These are phyloP conservation scores for Limnephilus rhombicus DNA, from an alignment of 2,888 invertebrate species.

Conservation along the genomic window DNA sequence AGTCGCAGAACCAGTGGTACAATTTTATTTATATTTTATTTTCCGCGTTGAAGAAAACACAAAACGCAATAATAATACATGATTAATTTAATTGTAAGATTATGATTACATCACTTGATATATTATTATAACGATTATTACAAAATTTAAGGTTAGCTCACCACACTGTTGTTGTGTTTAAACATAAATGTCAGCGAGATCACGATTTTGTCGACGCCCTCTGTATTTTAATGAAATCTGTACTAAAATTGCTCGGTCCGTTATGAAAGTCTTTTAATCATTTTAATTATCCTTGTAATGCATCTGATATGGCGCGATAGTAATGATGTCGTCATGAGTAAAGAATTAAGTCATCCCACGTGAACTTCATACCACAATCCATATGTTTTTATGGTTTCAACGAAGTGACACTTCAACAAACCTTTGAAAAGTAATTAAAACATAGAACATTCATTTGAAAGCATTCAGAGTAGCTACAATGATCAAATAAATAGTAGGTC, in stretches of 20 bases:
- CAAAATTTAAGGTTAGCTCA: not conserved
- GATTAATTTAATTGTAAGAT: not conserved
- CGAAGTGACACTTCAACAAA: no score
- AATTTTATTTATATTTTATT: not conserved
- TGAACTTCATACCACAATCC: not conserved
- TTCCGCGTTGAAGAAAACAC: not conserved
- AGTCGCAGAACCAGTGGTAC: not conserved
- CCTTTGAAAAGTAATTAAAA: no score
- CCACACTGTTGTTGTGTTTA: not conserved
- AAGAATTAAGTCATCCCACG: not conserved
- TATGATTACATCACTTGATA: not conserved
- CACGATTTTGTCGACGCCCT: conserved; percentile 1
- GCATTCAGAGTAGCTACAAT: no score
- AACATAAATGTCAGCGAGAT: not conserved
- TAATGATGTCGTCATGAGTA: not conserved
- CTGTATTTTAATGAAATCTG: not conserved
- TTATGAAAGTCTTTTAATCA: not conserved
- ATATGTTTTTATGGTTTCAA: not conserved
- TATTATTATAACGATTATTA: not conserved
- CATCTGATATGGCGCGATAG: not conserved
- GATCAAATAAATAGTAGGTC: no score
- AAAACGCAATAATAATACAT: not conserved
- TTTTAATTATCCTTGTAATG: not conserved
- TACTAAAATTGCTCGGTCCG: not conserved
- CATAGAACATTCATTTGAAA: no score